These are phyloP conservation scores for Clunio marinus DNA, from an alignment of 2,888 invertebrate genomes.

Conservation along the genomic window DNA sequence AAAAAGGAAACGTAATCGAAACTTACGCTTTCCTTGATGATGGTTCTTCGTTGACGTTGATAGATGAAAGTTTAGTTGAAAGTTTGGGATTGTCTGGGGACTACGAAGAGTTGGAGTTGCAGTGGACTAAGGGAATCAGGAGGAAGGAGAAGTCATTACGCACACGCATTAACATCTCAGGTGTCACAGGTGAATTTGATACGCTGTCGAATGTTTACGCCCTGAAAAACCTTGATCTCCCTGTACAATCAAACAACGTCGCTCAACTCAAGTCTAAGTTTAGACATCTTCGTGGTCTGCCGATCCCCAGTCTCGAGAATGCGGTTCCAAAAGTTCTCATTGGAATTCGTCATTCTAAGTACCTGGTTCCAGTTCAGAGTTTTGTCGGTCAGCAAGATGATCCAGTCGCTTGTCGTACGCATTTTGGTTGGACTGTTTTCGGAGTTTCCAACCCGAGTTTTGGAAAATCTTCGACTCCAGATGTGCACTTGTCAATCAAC, in stretches of 20 bases:
- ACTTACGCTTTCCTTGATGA: background rate
- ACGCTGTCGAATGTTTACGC: background rate
- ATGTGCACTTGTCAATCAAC: too few species aligned
- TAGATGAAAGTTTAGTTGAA: background rate
- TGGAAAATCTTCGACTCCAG: too few species aligned
- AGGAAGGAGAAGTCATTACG: background rate
- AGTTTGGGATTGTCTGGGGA: background rate
- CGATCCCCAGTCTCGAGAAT: background rate
- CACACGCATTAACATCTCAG: background rate
- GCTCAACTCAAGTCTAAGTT: background rate
- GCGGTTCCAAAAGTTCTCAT: background rate
- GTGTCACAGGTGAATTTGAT: background rate
- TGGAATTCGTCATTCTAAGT: background rate
- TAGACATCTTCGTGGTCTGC: background rate
- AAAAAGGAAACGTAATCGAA: background rate
- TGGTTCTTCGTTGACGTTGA: background rate
- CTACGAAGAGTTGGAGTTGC: background rate
- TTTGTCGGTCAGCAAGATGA: background rate
- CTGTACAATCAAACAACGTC: background rate
- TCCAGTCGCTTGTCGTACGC: constrained; percentile 10
- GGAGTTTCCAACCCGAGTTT: background rate
- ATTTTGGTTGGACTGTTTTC: constrained; percentile 25
- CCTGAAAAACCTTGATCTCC: background rate
- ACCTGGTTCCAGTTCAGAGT: background rate
- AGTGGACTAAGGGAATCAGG: background rate